Conservation (phyloP, 2,113 vertebrate genomes). For the Muscicapa adusta region DNA sequence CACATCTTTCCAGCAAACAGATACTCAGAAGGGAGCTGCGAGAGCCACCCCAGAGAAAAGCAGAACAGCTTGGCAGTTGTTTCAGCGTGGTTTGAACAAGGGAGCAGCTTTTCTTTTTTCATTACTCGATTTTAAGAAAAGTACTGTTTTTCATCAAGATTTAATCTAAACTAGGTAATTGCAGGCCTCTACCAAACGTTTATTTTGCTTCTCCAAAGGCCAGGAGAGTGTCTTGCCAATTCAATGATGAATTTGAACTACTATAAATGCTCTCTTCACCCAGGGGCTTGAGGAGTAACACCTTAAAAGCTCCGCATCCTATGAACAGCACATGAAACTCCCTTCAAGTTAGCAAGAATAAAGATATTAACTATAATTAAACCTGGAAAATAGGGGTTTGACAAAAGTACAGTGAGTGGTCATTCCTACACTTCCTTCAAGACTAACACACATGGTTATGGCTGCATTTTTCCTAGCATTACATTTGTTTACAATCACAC, state of each 20-base stretch:
- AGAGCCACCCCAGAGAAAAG: neutral
- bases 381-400: neutral
- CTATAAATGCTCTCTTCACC: neutral
- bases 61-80: neutral
- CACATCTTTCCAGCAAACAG: no score
- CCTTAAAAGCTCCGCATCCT: neutral
- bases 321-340: neutral
- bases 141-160: neutral
- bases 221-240: neutral
- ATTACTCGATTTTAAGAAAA: neutral
- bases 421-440: neutral
- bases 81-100: fast-evolving
- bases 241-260: neutral
- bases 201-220: neutral
- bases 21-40: no score
- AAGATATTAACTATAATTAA: neutral
- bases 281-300: neutral
- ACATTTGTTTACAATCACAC: neutral
- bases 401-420: fast-evolving
- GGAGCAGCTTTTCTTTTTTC: neutral
- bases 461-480: neutral
- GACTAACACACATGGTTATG: fast-evolving
- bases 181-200: neutral
- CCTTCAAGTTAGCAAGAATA: neutral
- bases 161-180: neutral